A percentile compares a stretch with the other conserved stretches of the same genome.
Evolutionary conservation across 30 jellyfish, hydroid and myxozoan species (phyloP).

Genomic region (Chrysaora quinquecirrha): DNA sequence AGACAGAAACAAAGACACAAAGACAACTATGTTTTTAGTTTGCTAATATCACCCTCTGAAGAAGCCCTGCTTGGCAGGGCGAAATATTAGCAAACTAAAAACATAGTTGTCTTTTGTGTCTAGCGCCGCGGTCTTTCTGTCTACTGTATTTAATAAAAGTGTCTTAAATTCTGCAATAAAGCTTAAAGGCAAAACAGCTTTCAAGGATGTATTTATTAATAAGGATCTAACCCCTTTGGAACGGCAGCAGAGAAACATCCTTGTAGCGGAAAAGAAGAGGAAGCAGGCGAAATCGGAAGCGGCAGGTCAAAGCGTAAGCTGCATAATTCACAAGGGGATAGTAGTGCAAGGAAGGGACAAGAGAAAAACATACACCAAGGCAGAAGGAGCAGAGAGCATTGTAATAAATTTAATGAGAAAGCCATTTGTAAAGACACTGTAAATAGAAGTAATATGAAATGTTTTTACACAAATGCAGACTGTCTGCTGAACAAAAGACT

Average conservation of each 20-base stretch:
- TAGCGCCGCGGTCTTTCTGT: no score
- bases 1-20: no score
- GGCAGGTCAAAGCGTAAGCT: conserved; percentile 40
- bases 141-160: no score
- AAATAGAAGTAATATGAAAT: conserved; percentile 21
- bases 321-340: conserved; percentile 29
- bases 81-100: no score
- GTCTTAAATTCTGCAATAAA: conserved; percentile 13
- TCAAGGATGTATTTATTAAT: not conserved
- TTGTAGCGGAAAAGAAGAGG: conserved; percentile 6
- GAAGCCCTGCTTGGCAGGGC: no score
- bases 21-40: no score
- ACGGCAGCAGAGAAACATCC: conserved; percentile 3
- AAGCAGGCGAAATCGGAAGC: conserved; percentile 39
- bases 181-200: conserved; percentile 16
- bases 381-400: conserved; percentile 14
- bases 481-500: conserved; percentile 33
- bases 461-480: conserved; percentile 39
- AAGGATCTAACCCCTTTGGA: not conserved
- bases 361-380: conserved; percentile 5
- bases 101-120: no score
- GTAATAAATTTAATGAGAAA: conserved; percentile 20
- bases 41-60: no score
- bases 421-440: conserved; percentile 13
- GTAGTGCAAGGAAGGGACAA: conserved; percentile 36